A percentile compares a stretch with the other conserved stretches of the same genome.
Evolutionary conservation across 1,140 invertebrate genomes (phyloP).

Genomic region (Lordiphosa mommai): DNA sequence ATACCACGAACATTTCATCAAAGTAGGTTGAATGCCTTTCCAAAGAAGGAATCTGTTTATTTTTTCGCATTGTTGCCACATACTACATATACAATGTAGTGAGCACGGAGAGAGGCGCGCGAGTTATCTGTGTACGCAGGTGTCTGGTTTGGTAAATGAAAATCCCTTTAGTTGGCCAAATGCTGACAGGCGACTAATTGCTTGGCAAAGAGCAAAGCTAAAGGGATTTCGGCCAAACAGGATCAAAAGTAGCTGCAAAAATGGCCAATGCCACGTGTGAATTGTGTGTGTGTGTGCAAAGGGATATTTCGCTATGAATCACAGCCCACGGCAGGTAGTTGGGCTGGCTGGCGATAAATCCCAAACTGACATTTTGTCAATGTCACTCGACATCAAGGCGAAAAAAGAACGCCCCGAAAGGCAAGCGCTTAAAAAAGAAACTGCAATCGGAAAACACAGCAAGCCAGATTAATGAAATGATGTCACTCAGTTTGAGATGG

Average conservation of each 20-base stretch:
- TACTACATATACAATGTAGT: not conserved
- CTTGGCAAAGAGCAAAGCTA: conserved; percentile 38
- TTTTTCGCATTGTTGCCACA: not conserved
- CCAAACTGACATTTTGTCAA: conserved; percentile 43
- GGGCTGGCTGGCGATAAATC: conserved; percentile 19
- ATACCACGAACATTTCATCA: conserved; percentile 44
- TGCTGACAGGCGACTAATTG: conserved; percentile 57
- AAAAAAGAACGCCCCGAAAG: conserved; percentile 11
- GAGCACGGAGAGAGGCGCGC: not conserved
- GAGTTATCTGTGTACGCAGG: conserved; percentile 31
- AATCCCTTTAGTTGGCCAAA: conserved; percentile 46
- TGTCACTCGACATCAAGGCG: conserved; percentile 25
- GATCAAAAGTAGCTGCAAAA: conserved; percentile 23
- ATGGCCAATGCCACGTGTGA: conserved; percentile 6
- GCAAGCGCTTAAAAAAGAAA: conserved; percentile 8
- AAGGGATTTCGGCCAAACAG: conserved; percentile 30
- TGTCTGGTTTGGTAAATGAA: conserved; percentile 18
- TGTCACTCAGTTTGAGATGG: conserved; percentile 15
- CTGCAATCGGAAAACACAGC: too few relatives aligned
- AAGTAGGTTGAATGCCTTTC: conserved; percentile 48
- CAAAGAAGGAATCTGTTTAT: conserved; percentile 11
- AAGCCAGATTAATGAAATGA: not conserved
- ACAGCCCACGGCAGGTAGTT: conserved; percentile 29
- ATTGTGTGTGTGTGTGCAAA: conserved; percentile 3
- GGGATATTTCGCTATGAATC: conserved; percentile 9